Evolutionary conservation across 2,113 vertebrate genomes (phyloP), one percentile per base, ranked within the genome.

Genomic region (Apaloderma vittatum): DNA sequence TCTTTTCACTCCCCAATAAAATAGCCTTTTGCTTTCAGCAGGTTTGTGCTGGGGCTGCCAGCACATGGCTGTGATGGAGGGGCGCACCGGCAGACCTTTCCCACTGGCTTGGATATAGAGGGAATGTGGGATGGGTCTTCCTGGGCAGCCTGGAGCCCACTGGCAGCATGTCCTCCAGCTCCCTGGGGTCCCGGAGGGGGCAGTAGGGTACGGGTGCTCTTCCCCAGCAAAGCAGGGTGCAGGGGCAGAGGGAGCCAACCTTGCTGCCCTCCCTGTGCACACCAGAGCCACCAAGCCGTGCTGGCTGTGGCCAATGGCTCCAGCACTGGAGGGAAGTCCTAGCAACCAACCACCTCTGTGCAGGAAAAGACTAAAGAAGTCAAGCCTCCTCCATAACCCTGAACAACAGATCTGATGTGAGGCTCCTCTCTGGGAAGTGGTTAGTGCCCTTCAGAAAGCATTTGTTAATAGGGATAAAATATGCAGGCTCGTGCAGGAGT

Each of bases 31-130:
- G 11, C 6, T 55, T 83, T 66, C n/a, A 9, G 11, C 8, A 52
- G 5, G 48, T 86, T 79, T 67, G 36, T 2, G 6, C n/a, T 1
- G 0, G 5, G 23, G 26, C 48, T 75, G 30, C 23, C 4, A 3
- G 66, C n/a, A n/a, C 3, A 0, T 15, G 51, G 48, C 37, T 63
- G 2, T 0, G 15, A 29, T 17, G 8, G 20, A 79, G 34, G 3
- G 6, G 29, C 27, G 52, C 10, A 8, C 24, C 48, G 6, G 3
- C 2, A 1, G 15, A 5, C 49, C 58, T 54, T 79, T 40, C 59
- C 54, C 6, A 4, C 24, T 24, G 36, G 2, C 40, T 52, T 0
- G 6, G 36, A 8, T n/a, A 43, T 0, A 0, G 82, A 29, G 54
- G 30, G 48, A 65, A 5, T 7, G 9, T 0, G 15, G 48, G 34